Percentiles rank a stretch among this genome's conserved stretches.
phyloP scores from a whole-genome alignment of 2,888 invertebrate genomes.

The Drosophila subquinaria region DNA sequence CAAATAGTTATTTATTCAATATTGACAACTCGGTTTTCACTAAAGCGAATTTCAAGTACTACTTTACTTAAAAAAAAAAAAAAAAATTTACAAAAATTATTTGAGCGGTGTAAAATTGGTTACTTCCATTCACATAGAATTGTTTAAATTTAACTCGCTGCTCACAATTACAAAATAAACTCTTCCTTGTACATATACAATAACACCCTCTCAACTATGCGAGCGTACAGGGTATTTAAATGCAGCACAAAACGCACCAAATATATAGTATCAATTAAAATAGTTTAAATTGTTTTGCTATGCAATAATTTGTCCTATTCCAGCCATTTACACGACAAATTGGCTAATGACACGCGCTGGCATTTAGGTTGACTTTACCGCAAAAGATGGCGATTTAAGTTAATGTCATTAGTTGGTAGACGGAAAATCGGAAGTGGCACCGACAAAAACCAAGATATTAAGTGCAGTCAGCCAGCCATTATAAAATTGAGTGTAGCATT shows the following conservation, averaged over 20 bases:
- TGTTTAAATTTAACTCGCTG: no score
- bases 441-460: constrained; percentile 36
- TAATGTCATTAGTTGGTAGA: constrained; percentile 58
- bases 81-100: no score
- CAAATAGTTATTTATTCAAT: background rate
- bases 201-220: background rate
- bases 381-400: constrained; percentile 68
- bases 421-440: constrained; percentile 63
- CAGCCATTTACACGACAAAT: constrained; percentile 59
- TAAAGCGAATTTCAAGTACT: no score
- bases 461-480: constrained; percentile 34
- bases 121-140: no score
- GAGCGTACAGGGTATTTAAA: background rate
- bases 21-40: no score
- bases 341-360: constrained; percentile 62
- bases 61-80: no score
- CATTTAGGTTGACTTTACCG: constrained; percentile 57
- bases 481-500: constrained; percentile 66
- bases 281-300: constrained; percentile 54
- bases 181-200: background rate
- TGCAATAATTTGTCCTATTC: constrained; percentile 55
- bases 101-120: no score
- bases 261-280: constrained; percentile 72
- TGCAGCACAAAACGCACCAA: constrained; percentile 13
- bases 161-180: no score